Percentiles rank a stretch among this genome's conserved stretches.
These are phyloP conservation scores for Globodera ellingtonae DNA, from an alignment of 1,140 invertebrate species.

Conservation along the genomic window DNA sequence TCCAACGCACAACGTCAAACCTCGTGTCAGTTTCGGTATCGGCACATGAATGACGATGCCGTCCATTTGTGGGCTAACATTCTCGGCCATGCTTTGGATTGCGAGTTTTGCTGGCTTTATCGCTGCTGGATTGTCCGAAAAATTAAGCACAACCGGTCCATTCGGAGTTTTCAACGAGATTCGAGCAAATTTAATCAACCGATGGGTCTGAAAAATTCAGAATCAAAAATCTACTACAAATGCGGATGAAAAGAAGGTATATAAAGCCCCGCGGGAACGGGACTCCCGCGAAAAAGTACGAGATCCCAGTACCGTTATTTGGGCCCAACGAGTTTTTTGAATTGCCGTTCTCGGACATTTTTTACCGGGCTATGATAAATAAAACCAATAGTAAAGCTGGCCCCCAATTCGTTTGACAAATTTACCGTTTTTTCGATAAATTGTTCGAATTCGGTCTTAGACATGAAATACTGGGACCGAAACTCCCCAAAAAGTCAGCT, in stretches of 20 bases:
- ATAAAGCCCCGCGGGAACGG: not conserved
- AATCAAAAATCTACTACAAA: not conserved
- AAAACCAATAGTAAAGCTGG: too few species aligned
- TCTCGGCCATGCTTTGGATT: not conserved
- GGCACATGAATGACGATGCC: not conserved
- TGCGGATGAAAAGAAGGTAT: too few species aligned
- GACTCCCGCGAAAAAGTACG: not conserved
- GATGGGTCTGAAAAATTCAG: constrained; percentile 13
- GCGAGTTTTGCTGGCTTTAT: constrained; percentile 36
- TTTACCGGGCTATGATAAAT: too few species aligned
- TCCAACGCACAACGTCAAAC: not conserved
- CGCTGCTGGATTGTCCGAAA: constrained; percentile 12
- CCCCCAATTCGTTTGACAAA: too few species aligned
- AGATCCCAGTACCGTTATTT: too few species aligned
- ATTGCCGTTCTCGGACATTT: too few species aligned
- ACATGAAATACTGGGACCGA: too few species aligned
- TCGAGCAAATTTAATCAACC: constrained; percentile 15
- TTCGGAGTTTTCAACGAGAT: constrained; percentile 10
- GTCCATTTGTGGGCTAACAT: not conserved
- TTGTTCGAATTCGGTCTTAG: too few species aligned
- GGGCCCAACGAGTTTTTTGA: too few species aligned
- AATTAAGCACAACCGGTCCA: constrained; percentile 6
- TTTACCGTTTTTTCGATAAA: too few species aligned
- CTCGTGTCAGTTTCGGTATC: constrained; percentile 18
- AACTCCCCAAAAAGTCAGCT: too few species aligned